Base-by-base conservation (phyloP, 2,113 vertebrate species). In the Mormyrus iriodes region DNA sequence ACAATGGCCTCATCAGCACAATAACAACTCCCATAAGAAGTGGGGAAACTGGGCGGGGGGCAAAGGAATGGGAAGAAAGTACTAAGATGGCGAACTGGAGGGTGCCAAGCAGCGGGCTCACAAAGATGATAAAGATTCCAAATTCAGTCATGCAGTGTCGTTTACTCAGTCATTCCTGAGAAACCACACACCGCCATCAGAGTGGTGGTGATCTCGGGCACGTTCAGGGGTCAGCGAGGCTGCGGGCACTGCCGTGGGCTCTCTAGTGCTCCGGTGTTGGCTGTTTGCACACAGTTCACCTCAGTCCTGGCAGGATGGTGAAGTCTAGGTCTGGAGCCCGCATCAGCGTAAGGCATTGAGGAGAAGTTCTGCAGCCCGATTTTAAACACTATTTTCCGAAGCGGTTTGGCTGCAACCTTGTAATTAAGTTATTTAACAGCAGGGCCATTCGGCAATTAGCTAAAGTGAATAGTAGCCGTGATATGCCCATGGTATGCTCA, bases 381-480 rank as follows among this genome's bases (percentile, higher is more conserved):
- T 53, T 86, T 86, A 55, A 86, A 86, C 51, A 52, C 27, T 53
- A 31, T 86, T 84, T 84, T 86, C 85, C 5, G 17, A 86, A 55
- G 51, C 3, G 7, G 15, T 86, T 53, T 86, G 49, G n/a, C 46
- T 53, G 51, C 27, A 86, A 31, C 85, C 49, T 31, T n/a, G 17
- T 86, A 86, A 86, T 86, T 86, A 86, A 17, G 27, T 86, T 55
- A 86, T 86, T 53, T 86, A 86, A 53, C 83, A 85, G n/a, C 48
- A 3, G 31, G 85, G 55, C 51, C 31, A 17, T 86, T 86, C 13
- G 0, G 85, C 48, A 86, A 86, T 86, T 86, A 86, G n/a, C 27
- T 86, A 52, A 53, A 55, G n/a, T 31, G 48, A 53, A 53, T 35
- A 3, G 15, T 24, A 39, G 85, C 15, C 31, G 31, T 55, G 5